phyloP scores from a whole-genome alignment of 2,888 invertebrate species.

The Campoplex nolae region DNA sequence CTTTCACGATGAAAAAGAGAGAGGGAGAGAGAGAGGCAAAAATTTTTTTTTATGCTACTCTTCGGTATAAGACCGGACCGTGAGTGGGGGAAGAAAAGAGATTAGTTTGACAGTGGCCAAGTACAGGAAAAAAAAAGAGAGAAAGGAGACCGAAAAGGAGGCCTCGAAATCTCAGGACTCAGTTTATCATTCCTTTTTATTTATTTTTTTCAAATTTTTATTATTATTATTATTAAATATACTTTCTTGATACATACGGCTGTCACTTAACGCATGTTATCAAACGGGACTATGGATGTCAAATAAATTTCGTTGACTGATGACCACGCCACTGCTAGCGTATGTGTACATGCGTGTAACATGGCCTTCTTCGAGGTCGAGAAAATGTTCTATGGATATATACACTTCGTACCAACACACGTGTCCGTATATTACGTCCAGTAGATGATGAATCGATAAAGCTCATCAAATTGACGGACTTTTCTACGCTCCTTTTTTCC shows the following conservation, averaged over 20 bases:
- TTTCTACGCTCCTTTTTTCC: constrained; percentile 9
- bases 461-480: constrained; percentile 61
- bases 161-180: constrained; percentile 51
- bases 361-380: constrained; percentile 57
- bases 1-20: constrained; percentile 24
- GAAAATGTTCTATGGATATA: background rate
- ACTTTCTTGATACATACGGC: constrained; percentile 28
- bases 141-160: constrained; percentile 28
- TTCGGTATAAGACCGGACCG: background rate
- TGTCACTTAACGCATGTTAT: constrained; percentile 62
- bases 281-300: constrained; percentile 56
- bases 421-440: constrained; percentile 43
- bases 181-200: constrained; percentile 2
- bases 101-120: constrained; percentile 47
- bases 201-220: background rate
- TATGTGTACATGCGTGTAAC: background rate
- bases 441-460: constrained; percentile 65
- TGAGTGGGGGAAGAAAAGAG: constrained; percentile 32
- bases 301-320: constrained; percentile 63
- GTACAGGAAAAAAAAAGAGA: constrained; percentile 8
- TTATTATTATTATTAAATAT: constrained; percentile 1
- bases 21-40: constrained; percentile 17
- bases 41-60: background rate
- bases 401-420: background rate
- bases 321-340: constrained; percentile 20